Base-by-base conservation (phyloP, 1,140 invertebrate species). In the Heliothis virescens region DNA sequence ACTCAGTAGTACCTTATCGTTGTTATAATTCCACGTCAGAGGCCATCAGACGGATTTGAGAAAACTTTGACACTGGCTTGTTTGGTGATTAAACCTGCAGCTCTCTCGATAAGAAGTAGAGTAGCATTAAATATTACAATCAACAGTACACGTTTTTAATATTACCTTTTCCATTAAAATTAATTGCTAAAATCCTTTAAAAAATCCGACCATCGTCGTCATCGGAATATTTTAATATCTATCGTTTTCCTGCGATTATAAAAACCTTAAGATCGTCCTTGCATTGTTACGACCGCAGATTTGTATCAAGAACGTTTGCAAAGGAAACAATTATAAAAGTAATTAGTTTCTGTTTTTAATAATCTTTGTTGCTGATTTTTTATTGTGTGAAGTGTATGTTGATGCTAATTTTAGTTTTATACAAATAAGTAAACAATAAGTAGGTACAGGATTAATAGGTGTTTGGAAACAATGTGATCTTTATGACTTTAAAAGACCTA, bases 321-420 rank as follows among this genome's bases (percentile, higher is more conserved):
- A 65, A 76, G 74, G 74, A 76, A 76, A 76, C 74, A 76, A 76
- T 76, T 76, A 63, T 53, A 10, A 59, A 26, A 48, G 52, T 18
- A 74, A 74, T 74, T 74, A 74, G 48, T 9, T 74, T 69, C 52
- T 69, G 47, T 29, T 53, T 69, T 48, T 67, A 12, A 13, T 29
- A 7, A 26, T 69, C 13, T 52, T 52, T 52, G 57, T 15, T 52
- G 34, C 21, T 3, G 62, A 65, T 65, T 50, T n/a, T 52, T 50
- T 69, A 48, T 18, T 65, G 62, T 69, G 65, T 69, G 65, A 69
- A 52, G 15, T 53, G 0, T 5, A 53, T 11, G n/a, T 53, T 7
- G 15, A 7, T 53, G 16, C 2, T 21, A 59, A 21, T 26, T 26
- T 26, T 41, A 41, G 34, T 41, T 34, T 34, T 34, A 34, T 34